Base-by-base conservation (phyloP, 2,113 vertebrate species). In the Otolemur garnettii region DNA sequence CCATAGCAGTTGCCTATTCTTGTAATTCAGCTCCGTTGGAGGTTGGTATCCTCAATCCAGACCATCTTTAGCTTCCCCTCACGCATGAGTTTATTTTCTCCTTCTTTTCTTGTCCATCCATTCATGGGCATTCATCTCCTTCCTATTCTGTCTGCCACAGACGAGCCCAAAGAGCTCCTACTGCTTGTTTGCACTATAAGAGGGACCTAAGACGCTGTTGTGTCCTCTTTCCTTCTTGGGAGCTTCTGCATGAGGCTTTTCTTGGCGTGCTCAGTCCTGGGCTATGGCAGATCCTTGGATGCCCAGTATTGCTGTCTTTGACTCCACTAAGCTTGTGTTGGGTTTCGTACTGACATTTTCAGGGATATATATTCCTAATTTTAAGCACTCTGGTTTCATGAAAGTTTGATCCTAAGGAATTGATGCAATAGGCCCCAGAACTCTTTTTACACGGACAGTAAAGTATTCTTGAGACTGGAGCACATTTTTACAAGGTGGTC, bases 301-400 rank as follows among this genome's bases (percentile, higher is more conserved):
- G 2, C 19, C 55, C 0, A 0, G 4, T 80, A 38, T n/a, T n/a
- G 28, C 33, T 5, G 2, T n/a, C 33, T 57, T 85, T 33, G n/a
- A 62, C 26, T 92, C 72, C 35, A 35, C 7, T 74, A 53, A 86
- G 28, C 93, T 78, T 92, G 55, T 83, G 17, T 57, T 91, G 68
- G 59, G 83, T 93, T 95, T 92, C n/a, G 80, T 91, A 35, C 6
- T 24, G 62, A 85, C 7, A 57, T 83, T 91, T 85, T 72, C 35
- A 50, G 35, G 45, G 30, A 24, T 4, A 12, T 60, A 12, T 26
- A 59, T 28, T 87, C 6, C 12, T 74, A 45, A 71, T 11, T 82
- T 69, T 77, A 93, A 38, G 55, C 84, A 89, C 62, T 35, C 13
- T 24, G 28, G 33, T 53, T 79, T 77, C 64, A 68, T 24, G 50